Evolutionary conservation across 2,888 invertebrate genomes (phyloP).

Genomic region (Cetonia aurata): DNA sequence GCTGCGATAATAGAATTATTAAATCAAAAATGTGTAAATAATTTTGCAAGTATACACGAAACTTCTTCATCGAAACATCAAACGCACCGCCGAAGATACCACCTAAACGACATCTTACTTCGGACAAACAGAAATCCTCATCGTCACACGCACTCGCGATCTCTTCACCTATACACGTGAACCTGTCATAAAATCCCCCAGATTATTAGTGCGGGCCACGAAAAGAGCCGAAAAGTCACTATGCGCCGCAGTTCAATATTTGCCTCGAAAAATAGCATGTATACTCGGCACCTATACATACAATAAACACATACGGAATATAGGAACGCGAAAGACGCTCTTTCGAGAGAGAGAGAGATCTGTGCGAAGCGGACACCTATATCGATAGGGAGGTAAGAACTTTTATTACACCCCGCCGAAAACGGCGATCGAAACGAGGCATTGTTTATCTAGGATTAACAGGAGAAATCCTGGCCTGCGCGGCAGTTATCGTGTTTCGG

Average conservation of each 20-base stretch:
- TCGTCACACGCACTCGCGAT: background rate
- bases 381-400: constrained; percentile 47
- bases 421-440: constrained; percentile 38
- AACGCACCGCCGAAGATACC: too few species aligned
- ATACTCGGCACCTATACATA: constrained; percentile 7
- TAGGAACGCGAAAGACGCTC: too few species aligned
- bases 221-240: constrained; percentile 15
- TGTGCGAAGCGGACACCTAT: constrained; percentile 21
- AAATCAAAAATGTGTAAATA: too few species aligned
- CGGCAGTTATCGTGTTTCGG: constrained; percentile 61
- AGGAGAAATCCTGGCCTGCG: constrained; percentile 55
- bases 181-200: too few species aligned
- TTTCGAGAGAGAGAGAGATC: background rate
- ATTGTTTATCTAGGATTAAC: constrained; percentile 60
- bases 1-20: too few species aligned
- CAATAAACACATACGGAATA: background rate
- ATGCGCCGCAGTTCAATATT: constrained; percentile 29
- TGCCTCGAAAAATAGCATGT: constrained; percentile 25
- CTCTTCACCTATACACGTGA: background rate
- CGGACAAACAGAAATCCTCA: too few species aligned
- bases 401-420: constrained; percentile 33
- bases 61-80: too few species aligned
- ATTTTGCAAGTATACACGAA: too few species aligned
- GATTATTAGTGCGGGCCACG: too few species aligned
- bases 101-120: too few species aligned